These are phyloP conservation scores for Luperina testacea DNA, from an alignment of 2,888 invertebrate species.

Conservation along the genomic window DNA sequence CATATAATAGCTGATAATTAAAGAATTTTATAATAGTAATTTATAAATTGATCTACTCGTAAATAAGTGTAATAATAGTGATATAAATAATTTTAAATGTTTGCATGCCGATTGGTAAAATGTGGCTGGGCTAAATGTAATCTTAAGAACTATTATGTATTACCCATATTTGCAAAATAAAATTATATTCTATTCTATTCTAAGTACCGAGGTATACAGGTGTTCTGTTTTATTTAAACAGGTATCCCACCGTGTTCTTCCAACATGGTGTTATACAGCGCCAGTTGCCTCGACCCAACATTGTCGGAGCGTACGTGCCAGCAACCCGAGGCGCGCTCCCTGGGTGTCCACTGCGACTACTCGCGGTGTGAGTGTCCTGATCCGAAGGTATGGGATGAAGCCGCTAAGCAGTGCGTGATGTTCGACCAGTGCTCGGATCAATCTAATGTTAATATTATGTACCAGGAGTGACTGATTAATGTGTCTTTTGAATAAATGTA, in stretches of 20 bases:
- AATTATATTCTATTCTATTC: no score
- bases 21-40: no score
- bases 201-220: background rate
- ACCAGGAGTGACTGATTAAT: background rate
- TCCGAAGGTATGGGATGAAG: constrained; percentile 71
- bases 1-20: no score
- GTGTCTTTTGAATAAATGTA: constrained; percentile 8
- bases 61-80: no score
- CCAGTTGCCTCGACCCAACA: constrained; percentile 63
- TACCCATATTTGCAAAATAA: no score
- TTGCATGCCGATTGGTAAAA: no score
- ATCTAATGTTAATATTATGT: constrained; percentile 26
- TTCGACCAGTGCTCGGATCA: constrained; percentile 69
- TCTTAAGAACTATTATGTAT: no score
- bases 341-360: constrained; percentile 71
- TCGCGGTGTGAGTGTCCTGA: constrained; percentile 71
- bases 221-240: background rate
- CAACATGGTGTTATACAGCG: constrained; percentile 65
- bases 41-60: no score
- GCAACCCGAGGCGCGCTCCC: constrained; percentile 53
- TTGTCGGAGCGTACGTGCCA: constrained; percentile 72
- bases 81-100: no score
- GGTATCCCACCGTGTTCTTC: constrained; percentile 70
- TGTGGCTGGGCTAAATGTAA: no score
- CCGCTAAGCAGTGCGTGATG: constrained; percentile 65